Evolutionary conservation across 2,113 vertebrate genomes (phyloP), one percentile per base, ranked within the genome.

Genomic region (Pituophis catenifer): DNA sequence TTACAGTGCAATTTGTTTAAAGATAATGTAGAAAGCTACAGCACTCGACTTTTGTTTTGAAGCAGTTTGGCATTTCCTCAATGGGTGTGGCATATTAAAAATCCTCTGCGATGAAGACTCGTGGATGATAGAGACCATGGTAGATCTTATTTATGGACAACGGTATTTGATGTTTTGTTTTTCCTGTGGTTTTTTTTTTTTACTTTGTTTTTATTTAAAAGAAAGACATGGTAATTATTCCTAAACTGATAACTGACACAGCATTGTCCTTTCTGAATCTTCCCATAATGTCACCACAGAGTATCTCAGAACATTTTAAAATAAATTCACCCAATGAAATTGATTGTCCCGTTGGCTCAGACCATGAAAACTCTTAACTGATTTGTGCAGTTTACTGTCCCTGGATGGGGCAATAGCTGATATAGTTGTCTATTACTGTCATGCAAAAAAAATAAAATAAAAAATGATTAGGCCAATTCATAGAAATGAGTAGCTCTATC

Each of bases 1-100:
- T 92, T 96, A 97, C 96, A 97, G 97, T 96, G 95, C 90, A 97
- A 96, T 95, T 98, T 96, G 91, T 94, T 97, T 97, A 96, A 96
- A 93, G 95, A 95, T 95, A 89, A 94, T 91, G 93, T 94, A 96
- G 93, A 95, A 96, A 92, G 91, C 86, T 88, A 89, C 57, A 92
- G 23, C 87, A 3, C 48, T 92, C 38, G n/a, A 21, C 44, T 24
- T 6, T 92, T 70, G 33, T 55, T 58, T 57, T 48, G 23, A 12
- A 17, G 90, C 2, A 13, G n/a, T 59, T 65, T 38, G 24, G 58
- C 8, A 38, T 88, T 59, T 52, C n/a, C 48, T 55, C 7, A 0
- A 10, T 44, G 26, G 86, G 91, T 3, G 23, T 53, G 91, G 58
- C 57, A 15, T 21, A 6, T 23, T 38, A 3, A 19, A 88, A 86